phyloP scores from a whole-genome alignment of 2,113 vertebrate genomes.

The Trachemys scripta region DNA sequence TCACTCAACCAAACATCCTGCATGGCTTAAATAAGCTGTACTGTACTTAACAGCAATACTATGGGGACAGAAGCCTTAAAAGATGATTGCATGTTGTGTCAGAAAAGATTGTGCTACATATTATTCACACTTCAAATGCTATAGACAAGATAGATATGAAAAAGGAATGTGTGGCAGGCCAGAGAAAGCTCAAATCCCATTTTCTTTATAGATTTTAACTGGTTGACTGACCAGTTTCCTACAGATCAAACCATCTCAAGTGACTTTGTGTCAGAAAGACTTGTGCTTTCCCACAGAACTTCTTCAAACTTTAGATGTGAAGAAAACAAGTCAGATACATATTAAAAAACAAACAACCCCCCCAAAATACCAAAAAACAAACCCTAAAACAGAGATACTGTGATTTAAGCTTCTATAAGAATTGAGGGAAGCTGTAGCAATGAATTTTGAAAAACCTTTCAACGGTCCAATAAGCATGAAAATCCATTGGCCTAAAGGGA shows the following conservation, averaged over 20 bases:
- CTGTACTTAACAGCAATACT: neutral
- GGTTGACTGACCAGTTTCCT: neutral
- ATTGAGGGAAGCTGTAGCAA: conserved; percentile 8
- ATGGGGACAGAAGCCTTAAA: neutral
- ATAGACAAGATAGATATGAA: neutral
- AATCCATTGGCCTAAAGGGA: conserved; percentile 17
- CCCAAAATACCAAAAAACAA: neutral
- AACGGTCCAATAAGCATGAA: conserved; percentile 10
- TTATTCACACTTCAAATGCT: conserved; percentile 11
- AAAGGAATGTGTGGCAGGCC: neutral
- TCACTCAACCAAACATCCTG: neutral
- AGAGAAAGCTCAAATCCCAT: neutral
- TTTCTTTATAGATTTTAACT: conserved; percentile 6
- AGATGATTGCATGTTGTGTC: neutral
- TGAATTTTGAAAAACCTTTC: conserved; percentile 40
- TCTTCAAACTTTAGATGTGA: neutral
- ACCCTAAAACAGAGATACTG: neutral
- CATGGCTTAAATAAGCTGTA: neutral
- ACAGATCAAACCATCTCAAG: neutral
- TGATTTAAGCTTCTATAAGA: conserved; percentile 33
- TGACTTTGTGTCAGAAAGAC: conserved; percentile 8
- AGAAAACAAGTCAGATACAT: neutral
- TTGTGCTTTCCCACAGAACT: neutral
- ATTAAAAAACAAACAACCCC: neutral
- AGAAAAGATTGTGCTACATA: neutral